Percentiles rank a stretch among this genome's conserved stretches.
Conservation (phyloP, 2,797 vertebrate species). For the Tympanoctomys barrerae region DNA sequence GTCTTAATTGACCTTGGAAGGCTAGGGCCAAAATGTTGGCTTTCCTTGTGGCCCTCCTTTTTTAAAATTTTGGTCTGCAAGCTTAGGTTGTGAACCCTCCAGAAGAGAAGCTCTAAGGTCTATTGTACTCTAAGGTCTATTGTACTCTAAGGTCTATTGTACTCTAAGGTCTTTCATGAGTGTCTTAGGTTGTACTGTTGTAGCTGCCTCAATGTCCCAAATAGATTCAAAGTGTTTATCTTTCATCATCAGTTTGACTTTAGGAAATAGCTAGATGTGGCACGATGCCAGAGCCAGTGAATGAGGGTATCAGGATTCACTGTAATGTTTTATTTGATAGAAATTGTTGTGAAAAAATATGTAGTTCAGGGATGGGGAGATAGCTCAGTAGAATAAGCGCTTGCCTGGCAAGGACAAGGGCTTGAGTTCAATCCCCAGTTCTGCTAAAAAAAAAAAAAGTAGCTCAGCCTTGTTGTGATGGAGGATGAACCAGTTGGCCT, state of each 20-base stretch:
- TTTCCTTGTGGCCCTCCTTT: too few species aligned
- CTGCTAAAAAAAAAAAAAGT: not conserved
- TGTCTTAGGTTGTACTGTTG: not conserved
- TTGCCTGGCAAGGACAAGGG: too few species aligned
- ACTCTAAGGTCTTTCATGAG: not conserved
- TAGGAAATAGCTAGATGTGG: not conserved
- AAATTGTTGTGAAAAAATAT: not conserved
- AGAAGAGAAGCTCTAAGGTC: too few species aligned
- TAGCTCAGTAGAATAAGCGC: too few species aligned
- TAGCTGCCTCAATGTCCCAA: not conserved
- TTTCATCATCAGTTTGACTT: not conserved
- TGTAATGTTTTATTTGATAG: not conserved
- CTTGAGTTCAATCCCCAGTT: too few species aligned
- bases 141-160: too few species aligned
- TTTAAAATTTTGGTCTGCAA: too few species aligned
- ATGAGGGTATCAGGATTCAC: not conserved
- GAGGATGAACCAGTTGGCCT: not conserved
- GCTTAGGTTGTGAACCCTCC: too few species aligned
- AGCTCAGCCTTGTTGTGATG: not conserved
- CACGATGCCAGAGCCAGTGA: not conserved
- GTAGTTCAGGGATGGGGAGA: too few species aligned
- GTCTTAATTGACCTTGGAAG: too few species aligned
- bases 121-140: not conserved
- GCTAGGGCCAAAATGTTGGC: too few species aligned
- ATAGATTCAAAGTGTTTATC: not conserved